Evolutionary conservation across 2,888 invertebrate species (phyloP).

Genomic region (Drosophila prostipennis): DNA sequence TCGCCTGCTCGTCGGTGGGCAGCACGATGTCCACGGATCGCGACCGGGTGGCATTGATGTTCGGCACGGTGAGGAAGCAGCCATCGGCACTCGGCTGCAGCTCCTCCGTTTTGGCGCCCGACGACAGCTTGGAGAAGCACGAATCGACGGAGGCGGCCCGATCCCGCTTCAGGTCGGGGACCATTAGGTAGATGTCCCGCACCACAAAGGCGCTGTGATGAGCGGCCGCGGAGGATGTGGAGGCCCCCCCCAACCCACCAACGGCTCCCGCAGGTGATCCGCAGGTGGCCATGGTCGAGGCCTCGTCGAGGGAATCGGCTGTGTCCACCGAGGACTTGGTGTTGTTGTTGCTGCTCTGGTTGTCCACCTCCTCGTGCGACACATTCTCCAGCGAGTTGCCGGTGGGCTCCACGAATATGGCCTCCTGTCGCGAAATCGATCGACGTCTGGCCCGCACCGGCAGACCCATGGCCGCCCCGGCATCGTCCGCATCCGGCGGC

Average conservation of each 20-base stretch:
- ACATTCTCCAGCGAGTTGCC: slow-evolving; percentile 90
- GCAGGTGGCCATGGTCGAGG: slow-evolving; percentile 83
- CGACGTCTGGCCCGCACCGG: slow-evolving; percentile 86
- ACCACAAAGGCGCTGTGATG: slow-evolving; percentile 84
- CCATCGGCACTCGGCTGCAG: slow-evolving; percentile 87
- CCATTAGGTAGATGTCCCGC: slow-evolving; percentile 90
- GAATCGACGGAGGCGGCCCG: slow-evolving; percentile 95
- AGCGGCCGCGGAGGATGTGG: slow-evolving; percentile 53
- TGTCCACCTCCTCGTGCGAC: slow-evolving; percentile 84
- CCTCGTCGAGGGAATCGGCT: slow-evolving; percentile 78
- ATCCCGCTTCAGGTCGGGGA: slow-evolving; percentile 93
- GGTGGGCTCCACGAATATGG: slow-evolving; percentile 91
- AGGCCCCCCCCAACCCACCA: slow-evolving; percentile 7
- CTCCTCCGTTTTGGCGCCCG: slow-evolving; percentile 88
- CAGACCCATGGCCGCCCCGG: slow-evolving; percentile 68
- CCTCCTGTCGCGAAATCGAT: slow-evolving; percentile 92
- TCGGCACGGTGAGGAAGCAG: slow-evolving; percentile 88
- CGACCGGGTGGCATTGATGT: slow-evolving; percentile 89
- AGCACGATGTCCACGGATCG: slow-evolving; percentile 94
- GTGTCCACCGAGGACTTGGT: slow-evolving; percentile 67
- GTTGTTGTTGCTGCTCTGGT: slow-evolving; percentile 28
- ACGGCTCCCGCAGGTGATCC: slow-evolving; percentile 72
- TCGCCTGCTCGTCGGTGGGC: slow-evolving; percentile 93
- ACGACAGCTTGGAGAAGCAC: slow-evolving; percentile 91
- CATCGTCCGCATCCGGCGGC: slow-evolving; percentile 65